Evolutionary conservation across 2,113 vertebrate species (phyloP).

Genomic region (Hemiprocne comata): DNA sequence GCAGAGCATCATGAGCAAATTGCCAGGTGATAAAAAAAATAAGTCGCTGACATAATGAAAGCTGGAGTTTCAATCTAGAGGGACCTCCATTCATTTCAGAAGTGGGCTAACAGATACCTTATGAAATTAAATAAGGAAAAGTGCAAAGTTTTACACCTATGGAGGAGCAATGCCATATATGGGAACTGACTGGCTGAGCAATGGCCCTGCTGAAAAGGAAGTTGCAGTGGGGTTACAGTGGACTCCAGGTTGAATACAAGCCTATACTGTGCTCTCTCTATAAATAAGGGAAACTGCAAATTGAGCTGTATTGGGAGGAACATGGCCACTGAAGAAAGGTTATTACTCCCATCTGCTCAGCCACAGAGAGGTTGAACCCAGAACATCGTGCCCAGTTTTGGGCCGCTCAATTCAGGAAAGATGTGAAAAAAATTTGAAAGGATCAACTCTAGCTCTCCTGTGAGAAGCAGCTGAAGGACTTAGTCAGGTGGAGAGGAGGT

Average conservation of each 20-base stretch:
- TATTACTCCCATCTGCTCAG: not conserved
- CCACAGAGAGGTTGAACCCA: not conserved
- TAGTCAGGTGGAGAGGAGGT: not conserved
- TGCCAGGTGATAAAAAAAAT: not conserved
- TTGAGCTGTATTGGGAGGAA: not conserved
- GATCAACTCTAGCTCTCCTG: not conserved
- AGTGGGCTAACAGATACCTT: not conserved
- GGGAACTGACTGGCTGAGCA: not conserved
- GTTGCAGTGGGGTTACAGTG: not conserved
- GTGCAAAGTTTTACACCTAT: not conserved
- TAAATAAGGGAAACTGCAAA: not conserved
- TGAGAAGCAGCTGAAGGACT: not conserved
- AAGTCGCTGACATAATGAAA: not conserved
- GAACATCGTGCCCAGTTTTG: not conserved
- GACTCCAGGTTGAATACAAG: not conserved
- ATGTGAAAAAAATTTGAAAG: not conserved
- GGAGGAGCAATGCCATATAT: accelerated
- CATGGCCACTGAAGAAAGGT: not conserved
- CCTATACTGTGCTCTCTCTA: not conserved
- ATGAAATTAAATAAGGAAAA: not conserved
- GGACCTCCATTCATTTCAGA: not conserved
- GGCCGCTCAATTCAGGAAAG: not conserved
- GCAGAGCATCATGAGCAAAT: not conserved
- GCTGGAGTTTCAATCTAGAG: not conserved
- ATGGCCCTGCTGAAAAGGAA: not conserved